A percentile compares a stretch with the other conserved stretches of the same genome.
Evolutionary conservation across 2,113 vertebrate genomes (phyloP).

Genomic region (Copsychus sechellarum): DNA sequence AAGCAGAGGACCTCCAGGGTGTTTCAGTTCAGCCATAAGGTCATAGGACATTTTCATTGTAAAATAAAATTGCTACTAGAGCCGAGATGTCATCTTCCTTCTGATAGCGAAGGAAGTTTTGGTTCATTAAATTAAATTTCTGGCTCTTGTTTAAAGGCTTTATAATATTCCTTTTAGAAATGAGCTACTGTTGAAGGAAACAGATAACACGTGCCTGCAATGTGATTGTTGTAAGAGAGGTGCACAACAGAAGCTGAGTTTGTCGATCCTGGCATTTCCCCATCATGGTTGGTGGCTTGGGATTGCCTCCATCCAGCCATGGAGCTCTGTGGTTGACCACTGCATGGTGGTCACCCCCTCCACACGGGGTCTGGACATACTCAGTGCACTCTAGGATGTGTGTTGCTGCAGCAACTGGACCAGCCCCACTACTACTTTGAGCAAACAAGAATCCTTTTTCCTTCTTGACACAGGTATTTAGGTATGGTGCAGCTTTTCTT

Average conservation of each 20-base stretch:
- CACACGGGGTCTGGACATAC: accelerated
- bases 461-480: background rate
- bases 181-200: background rate
- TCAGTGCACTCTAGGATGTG: accelerated
- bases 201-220: background rate
- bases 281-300: background rate
- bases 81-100: background rate
- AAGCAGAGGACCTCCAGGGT: background rate
- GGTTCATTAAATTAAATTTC: background rate
- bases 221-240: background rate
- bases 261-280: background rate
- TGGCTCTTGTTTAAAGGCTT: background rate
- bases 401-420: background rate
- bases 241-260: background rate
- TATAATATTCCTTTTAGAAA: background rate
- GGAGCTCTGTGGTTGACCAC: background rate
- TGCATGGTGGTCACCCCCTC: accelerated
- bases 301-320: background rate
- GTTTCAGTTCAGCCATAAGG: background rate
- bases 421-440: background rate
- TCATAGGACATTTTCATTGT: background rate
- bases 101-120: background rate
- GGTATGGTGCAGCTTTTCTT: background rate
- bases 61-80: background rate
- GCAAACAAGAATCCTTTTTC: background rate